A percentile compares a stretch with the other conserved stretches of the same genome.
Conservation (phyloP, 2,797 vertebrate species). For the Eupleurogrammus muticus region DNA sequence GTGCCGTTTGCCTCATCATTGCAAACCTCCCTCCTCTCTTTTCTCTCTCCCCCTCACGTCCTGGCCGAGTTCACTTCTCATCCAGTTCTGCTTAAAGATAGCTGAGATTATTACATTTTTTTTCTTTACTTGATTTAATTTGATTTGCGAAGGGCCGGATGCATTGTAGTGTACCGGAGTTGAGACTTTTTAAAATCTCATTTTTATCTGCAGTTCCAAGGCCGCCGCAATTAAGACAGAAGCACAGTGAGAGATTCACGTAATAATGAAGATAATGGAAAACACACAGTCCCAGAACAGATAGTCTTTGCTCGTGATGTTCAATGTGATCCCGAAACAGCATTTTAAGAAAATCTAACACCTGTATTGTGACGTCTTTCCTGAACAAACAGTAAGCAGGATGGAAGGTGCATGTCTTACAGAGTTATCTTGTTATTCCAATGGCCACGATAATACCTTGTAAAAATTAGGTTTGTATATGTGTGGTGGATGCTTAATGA, state of each 20-base stretch:
- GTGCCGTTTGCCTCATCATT: constrained; percentile 37
- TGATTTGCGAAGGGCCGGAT: neutral
- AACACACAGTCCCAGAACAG: constrained; percentile 16
- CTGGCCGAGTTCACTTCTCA: constrained; percentile 27
- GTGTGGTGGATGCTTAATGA: no score
- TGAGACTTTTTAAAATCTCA: no score
- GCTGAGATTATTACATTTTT: constrained; percentile 4
- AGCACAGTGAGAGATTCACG: neutral
- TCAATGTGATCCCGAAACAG: no score
- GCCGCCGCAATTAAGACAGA: neutral
- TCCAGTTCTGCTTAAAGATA: constrained; percentile 35
- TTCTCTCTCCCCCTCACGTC: no score
- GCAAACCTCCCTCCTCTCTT: neutral
- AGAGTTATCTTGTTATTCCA: no score
- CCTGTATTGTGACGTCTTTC: no score
- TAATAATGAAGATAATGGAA: neutral
- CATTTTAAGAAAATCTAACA: no score
- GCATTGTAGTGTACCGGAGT: neutral
- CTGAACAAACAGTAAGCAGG: no score
- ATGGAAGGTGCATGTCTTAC: no score
- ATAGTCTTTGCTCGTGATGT: constrained; percentile 21
- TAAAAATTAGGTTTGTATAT: no score
- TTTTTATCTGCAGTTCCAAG: no score
- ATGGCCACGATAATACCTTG: no score
- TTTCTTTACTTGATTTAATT: neutral